Base-by-base conservation (phyloP, 2,113 vertebrate genomes). In the Nycticryphes semicollaris region DNA sequence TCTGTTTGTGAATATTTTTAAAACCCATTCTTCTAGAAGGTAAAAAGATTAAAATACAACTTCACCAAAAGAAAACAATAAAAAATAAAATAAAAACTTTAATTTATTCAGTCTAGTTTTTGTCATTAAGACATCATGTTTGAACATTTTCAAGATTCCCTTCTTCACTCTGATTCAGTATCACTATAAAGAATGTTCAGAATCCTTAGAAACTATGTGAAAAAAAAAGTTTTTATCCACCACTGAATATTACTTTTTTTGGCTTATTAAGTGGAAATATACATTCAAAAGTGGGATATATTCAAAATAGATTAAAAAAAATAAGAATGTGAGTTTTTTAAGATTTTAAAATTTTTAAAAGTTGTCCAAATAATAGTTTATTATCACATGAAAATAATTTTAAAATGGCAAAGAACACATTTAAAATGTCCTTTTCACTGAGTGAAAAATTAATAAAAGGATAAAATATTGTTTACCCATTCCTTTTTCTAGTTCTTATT, bases 81-180 rank as follows among this genome's bases (percentile, higher is more conserved):
- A 21, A 21, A 48, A 75, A 79, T 6, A 3, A 48, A 33, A 12
- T 4, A 25, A 27, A 41, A 2, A 7, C 5, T 3, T 37, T 1
- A 14, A 28, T 37, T 10, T 41, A 47, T 89, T 39, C 4, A 60
- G 7, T n/a, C 1, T 0, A 1, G 24, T 16, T 74, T 59, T 74
- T 63, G 20, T 47, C 51, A 16, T 37, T 30, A 67, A 19, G 6
- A 8, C 76, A 33, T 21, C 6, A 31, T 24, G 33, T 57, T 70
- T 50, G 4, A 72, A 70, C 1, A 14, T 48, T 70, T 77, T 59
- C 1, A 48, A 4, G 0, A 37, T 68, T 66, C 3, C 0, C 0
- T 39, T 66, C 28, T 84, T 63, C 56, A 48, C 3, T 60, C 10
- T 64, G 13, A 31, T 35, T 54, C 9, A n/a, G 13, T 2, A 43